Evolutionary conservation across 2,888 invertebrate species (phyloP), one percentile per base, ranked within the genome.

Genomic region (Xestia c-nigrum): DNA sequence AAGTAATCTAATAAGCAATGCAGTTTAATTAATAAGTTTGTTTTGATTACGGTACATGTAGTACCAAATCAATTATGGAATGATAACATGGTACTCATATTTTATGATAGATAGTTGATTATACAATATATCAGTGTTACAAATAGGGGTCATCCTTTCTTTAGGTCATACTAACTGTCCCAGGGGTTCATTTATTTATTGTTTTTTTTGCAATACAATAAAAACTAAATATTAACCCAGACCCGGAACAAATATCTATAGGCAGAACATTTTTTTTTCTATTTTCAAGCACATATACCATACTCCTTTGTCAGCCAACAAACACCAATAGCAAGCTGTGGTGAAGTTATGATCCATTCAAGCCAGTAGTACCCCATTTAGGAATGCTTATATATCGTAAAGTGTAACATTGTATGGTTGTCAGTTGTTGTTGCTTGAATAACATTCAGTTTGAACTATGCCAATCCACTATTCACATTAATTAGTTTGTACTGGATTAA

Each of bases 41-140:
- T 85, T 85, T 85, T 86, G 69, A 78, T 68, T 80, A 63, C 24
- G 73, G 67, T 65, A 74, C 57, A 74, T 59, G 40, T 72, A 55
- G 24, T 70, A 76, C 74, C 43, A 73, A 71, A 74, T 84, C 71
- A 72, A 74, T 87, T 74, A 69, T 50, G 70, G 21, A 71, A 57
- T 57, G 66, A 83, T 80, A 80, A 78, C 19, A 46, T 57, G 61
- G 38, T 84, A 66, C 65, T 83, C 24, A 78, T n/a, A n/a, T n/a
- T n/a, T n/a, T 63, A 69, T 70, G 69, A 83, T 70, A 83, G 78
- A 77, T 21, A 55, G 46, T 78, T 66, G 55, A 43, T 71, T 59
- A 66, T 16, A 52, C 65, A n/a, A n/a, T n/a, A 14, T 43, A 55
- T 24, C 46, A 46, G 16, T 50, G 21, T 61, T 50, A 31, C 47